phyloP scores from a whole-genome alignment of 2,113 vertebrate species.

The Shinisaurus crocodilurus region DNA sequence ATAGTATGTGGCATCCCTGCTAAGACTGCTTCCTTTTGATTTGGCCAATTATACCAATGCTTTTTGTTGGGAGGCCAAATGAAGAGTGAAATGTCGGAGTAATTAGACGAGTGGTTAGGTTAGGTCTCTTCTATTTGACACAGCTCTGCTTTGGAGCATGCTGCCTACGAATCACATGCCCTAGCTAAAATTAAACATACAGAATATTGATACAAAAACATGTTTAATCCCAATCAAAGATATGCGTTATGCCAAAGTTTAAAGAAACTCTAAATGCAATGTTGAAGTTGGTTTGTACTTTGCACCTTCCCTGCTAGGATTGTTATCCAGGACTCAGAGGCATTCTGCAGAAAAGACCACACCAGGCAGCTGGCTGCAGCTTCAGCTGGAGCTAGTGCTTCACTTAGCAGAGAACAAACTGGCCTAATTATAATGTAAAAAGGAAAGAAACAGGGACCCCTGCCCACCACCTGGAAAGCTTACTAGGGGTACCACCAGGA shows the following conservation, averaged over 20 bases:
- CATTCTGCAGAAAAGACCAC: not conserved
- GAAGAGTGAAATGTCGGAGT: constrained; percentile 1
- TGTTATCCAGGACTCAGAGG: not conserved
- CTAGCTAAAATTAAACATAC: constrained; percentile 2
- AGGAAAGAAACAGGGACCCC: not conserved
- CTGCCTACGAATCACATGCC: not conserved
- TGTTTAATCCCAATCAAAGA: not conserved
- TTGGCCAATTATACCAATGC: not conserved
- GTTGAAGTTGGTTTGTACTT: not conserved
- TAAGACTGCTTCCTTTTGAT: not conserved
- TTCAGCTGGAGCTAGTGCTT: no score
- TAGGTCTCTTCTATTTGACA: constrained; percentile 4
- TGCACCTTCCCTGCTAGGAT: not conserved
- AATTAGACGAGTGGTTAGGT: not conserved
- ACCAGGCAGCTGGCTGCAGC: not conserved
- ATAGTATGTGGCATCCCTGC: not conserved
- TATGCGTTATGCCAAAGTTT: not conserved
- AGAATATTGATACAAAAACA: not conserved
- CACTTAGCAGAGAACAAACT: no score
- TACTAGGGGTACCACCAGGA: not conserved
- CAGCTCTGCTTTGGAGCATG: not conserved
- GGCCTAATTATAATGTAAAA: no score
- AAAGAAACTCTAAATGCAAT: not conserved
- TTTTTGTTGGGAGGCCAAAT: constrained; percentile 6
- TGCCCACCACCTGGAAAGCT: not conserved